Percentiles rank a stretch among this genome's conserved stretches.
Conservation (phyloP, 2,113 vertebrate genomes). For the Ceyx cyanopectus region DNA sequence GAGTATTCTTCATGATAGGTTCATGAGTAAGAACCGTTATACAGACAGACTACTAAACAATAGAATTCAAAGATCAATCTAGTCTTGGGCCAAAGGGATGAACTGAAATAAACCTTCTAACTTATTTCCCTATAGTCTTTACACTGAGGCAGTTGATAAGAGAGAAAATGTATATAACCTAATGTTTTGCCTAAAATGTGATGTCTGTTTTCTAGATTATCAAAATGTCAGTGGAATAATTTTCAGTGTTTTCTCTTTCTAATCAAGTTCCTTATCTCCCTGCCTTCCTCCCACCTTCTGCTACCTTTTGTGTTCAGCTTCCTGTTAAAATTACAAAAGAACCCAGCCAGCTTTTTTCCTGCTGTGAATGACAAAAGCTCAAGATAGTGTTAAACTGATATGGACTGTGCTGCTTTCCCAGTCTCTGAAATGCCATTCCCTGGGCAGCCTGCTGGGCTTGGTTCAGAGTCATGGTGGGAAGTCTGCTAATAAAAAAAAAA, state of each 20-base stretch:
- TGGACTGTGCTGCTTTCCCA: slow-evolving; percentile 62
- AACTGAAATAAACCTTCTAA: background rate
- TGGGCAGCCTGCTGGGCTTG: slow-evolving; percentile 76
- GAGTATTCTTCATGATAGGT: background rate
- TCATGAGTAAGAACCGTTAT: background rate
- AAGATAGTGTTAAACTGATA: slow-evolving; percentile 60
- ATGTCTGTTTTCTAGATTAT: background rate
- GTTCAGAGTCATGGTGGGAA: slow-evolving; percentile 57
- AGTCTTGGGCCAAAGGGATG: background rate
- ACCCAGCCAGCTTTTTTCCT: slow-evolving; percentile 36
- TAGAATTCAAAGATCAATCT: background rate
- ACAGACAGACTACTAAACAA: background rate
- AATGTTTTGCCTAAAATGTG: background rate
- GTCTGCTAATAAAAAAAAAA: slow-evolving; percentile 76
- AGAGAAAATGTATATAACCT: background rate
- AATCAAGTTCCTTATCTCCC: background rate
- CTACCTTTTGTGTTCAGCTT: background rate
- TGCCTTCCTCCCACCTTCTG: background rate
- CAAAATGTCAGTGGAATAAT: background rate
- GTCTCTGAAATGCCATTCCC: slow-evolving; percentile 82
- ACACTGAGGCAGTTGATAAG: background rate
- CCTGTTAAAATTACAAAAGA: slow-evolving; percentile 59
- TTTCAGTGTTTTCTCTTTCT: background rate
- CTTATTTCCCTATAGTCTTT: background rate
- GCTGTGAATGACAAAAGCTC: slow-evolving; percentile 78